Conservation (phyloP, 2,797 vertebrate species). For the Sebastiscus albofasciatus region DNA sequence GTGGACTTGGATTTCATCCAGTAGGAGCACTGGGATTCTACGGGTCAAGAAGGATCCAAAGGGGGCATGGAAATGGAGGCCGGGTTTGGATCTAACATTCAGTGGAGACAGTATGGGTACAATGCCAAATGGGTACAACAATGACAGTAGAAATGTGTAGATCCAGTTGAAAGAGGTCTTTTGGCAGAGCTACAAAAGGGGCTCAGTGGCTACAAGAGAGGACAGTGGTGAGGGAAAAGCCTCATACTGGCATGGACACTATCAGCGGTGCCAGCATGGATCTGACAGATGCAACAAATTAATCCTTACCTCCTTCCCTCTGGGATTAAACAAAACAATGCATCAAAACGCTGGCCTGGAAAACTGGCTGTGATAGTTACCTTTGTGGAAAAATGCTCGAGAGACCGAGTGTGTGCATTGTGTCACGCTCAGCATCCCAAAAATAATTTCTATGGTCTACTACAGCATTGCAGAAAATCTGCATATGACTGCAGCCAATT, state of each 20-base stretch:
- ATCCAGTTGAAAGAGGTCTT: constrained; percentile 67
- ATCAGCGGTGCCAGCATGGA: constrained; percentile 68
- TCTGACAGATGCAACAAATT: constrained; percentile 78
- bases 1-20: constrained; percentile 54
- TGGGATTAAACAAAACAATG: constrained; percentile 75
- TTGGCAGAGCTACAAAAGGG: constrained; percentile 66
- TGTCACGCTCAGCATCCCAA: constrained; percentile 31
- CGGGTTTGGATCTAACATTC: constrained; percentile 31
- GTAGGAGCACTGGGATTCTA: constrained; percentile 30
- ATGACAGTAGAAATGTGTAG: constrained; percentile 65
- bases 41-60: constrained; percentile 66
- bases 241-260: constrained; percentile 67
- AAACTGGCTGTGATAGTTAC: constrained; percentile 63
- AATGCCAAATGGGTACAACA: constrained; percentile 62
- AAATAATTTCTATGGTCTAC: constrained; percentile 40
- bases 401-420: constrained; percentile 33
- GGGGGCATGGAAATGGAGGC: constrained; percentile 30
- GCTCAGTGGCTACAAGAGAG: constrained; percentile 63
- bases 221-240: constrained; percentile 56
- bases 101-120: constrained; percentile 30
- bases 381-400: constrained; percentile 44
- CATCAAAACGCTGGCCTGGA: constrained; percentile 61
- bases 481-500: constrained; percentile 46
- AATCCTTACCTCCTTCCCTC: constrained; percentile 69
- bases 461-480: constrained; percentile 50